These are phyloP conservation scores for Alloscopus bannaensis DNA, from an alignment of 2,888 invertebrate species.

Conservation along the genomic window DNA sequence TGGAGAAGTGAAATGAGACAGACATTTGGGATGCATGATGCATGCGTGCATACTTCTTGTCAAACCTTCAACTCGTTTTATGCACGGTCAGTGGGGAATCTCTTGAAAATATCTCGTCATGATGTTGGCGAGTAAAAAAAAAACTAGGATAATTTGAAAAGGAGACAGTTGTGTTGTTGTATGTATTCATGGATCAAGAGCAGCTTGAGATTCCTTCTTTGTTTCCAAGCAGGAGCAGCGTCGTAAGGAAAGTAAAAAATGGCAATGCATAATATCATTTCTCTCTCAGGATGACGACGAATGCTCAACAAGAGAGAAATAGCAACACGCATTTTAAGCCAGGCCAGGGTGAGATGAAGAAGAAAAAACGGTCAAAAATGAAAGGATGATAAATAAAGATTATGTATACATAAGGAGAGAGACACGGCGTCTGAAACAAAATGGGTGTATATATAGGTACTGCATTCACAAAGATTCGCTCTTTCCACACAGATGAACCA, in stretches of 20 bases:
- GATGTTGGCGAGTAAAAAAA: no score
- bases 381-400: conserved; percentile 46
- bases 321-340: conserved; percentile 47
- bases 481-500: no score
- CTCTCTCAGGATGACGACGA: no score
- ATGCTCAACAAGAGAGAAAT: conserved; percentile 26
- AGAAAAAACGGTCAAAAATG: conserved; percentile 48
- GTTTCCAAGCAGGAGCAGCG: conserved; percentile 61
- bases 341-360: conserved; percentile 13
- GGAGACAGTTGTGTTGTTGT: background rate
- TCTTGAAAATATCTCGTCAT: background rate
- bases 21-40: background rate
- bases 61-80: conserved; percentile 33
- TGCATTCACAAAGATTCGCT: background rate
- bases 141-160: conserved; percentile 9
- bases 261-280: conserved; percentile 53
- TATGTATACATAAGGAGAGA: no score
- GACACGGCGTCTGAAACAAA: no score
- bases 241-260: conserved; percentile 45
- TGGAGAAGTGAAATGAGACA: conserved; percentile 32
- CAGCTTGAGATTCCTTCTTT: conserved; percentile 46
- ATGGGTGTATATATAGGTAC: conserved; percentile 41
- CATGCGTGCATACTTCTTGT: conserved; percentile 22
- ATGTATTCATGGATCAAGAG: conserved; percentile 27
- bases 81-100: conserved; percentile 43